Base-by-base conservation (phyloP, 1,140 invertebrate species). In the Colletes latitarsis region DNA sequence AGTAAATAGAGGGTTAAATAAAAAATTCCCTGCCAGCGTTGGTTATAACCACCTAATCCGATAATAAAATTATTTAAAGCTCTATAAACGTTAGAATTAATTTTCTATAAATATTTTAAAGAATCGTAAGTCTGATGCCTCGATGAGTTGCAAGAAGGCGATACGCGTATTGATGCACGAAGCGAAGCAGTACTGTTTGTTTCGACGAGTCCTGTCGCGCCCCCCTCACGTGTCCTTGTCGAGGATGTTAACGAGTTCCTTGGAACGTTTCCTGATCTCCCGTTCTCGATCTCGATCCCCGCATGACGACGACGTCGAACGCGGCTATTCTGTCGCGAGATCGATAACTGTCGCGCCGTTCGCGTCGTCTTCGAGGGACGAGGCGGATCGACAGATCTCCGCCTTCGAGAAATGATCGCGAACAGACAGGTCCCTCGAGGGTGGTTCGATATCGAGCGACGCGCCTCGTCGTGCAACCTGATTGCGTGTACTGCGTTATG, bases 401-500 rank as follows among this genome's bases (percentile, higher is more conserved):
- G 55, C 55, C 49, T 69, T 77, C 4, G 46, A 43, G 14, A 39
- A 5, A n/a, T 17, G 3, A 68, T 57, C 3, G 21, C 30, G 12
- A 10, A 8, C 6, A 19, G 12, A 30, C 46, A 30, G 30, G 5
- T 74, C 68, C 74, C 77, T 88, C 82, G 52, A 83, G 80, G 71
- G 75, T 77, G 63, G 19, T 46, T 68, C 68, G 63, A 55, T 6
- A 77, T 76, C 62, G 52, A 73, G 73, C 70, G 64, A 66, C 74
- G 63, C 64, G 63, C 82, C 39, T 81, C 75, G 55, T 85, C 68
- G 81, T 84, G 73, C 52, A 82, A 89, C 83, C 83, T 90, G 89
- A 87, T 90, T 83, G 74, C 83, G 85, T 89, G 83, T 89, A 89
- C 87, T 89, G 85, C 86, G 81, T 91, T 91, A 89, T 88, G 89